Percentiles rank a stretch among this genome's conserved stretches.
Conservation (phyloP, 1,140 invertebrate genomes). For the Cotesia glomerata region DNA sequence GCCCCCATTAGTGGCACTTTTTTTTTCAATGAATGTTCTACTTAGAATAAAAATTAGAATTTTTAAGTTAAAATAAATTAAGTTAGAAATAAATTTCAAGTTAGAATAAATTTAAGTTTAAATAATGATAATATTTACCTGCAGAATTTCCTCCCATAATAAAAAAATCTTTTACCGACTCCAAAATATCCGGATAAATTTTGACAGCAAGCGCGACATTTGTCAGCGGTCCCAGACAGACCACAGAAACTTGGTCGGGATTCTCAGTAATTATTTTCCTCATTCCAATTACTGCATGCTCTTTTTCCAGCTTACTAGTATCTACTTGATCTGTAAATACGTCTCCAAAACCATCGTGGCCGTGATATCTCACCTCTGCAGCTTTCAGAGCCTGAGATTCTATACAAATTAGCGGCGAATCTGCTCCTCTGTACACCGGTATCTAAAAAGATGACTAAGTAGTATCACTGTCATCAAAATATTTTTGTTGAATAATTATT, state of each 20-base stretch:
- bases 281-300: constrained; percentile 63
- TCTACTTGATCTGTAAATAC: constrained; percentile 50
- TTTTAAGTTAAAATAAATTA: too few relatives aligned
- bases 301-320: constrained; percentile 47
- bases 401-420: constrained; percentile 60
- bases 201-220: constrained; percentile 77
- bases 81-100: too few relatives aligned
- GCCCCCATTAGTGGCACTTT: background rate
- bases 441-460: constrained; percentile 63
- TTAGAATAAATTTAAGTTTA: too few relatives aligned
- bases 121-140: too few relatives aligned
- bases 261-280: constrained; percentile 61
- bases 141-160: constrained; percentile 81
- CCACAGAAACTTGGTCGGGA: constrained; percentile 65
- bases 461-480: too few relatives aligned
- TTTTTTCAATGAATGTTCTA: too few relatives aligned
- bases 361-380: constrained; percentile 59
- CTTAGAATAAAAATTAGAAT: too few relatives aligned
- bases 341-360: constrained; percentile 74
- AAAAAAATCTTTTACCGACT: constrained; percentile 69
- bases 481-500: too few relatives aligned
- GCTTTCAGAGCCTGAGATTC: constrained; percentile 40
- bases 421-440: constrained; percentile 70
- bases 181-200: constrained; percentile 69
- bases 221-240: constrained; percentile 77